Evolutionary conservation across 23 tunicate species (phyloP).

Genomic region (Halocynthia roretzi): DNA sequence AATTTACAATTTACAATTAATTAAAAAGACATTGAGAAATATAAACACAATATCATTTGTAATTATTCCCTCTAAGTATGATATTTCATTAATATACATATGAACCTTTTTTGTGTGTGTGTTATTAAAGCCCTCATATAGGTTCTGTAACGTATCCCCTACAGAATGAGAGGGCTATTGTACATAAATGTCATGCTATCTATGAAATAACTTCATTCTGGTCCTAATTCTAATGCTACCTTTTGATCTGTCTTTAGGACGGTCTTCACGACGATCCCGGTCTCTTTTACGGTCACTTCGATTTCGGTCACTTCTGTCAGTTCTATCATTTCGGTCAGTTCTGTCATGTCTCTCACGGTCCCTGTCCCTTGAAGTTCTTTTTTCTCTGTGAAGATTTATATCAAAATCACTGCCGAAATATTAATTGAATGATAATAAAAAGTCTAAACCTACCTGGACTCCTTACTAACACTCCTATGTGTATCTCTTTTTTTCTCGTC

Average conservation of each 20-base stretch:
- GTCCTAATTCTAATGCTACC: too few relatives aligned
- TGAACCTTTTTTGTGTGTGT: not conserved
- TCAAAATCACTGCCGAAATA: too few relatives aligned
- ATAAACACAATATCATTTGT: too few relatives aligned
- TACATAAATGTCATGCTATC: too few relatives aligned
- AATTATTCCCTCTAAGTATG: too few relatives aligned
- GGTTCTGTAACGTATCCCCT: too few relatives aligned
- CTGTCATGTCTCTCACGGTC: constrained; percentile 38
- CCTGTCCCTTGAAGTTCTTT: constrained; percentile 12
- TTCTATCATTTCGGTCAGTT: not conserved
- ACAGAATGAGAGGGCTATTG: not conserved
- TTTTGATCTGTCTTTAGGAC: not conserved
- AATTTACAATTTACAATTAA: too few relatives aligned
- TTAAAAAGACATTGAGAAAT: too few relatives aligned
- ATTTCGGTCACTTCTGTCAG: constrained; percentile 11
- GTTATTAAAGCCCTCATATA: not conserved
- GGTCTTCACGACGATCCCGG: constrained; percentile 35
- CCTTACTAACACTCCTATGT: not conserved
- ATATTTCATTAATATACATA: too few relatives aligned
- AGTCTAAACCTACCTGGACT: not conserved
- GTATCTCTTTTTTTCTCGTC: not conserved
- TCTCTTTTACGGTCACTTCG: constrained; percentile 39
- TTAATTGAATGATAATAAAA: too few relatives aligned
- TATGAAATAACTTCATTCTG: too few relatives aligned
- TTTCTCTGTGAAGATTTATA: too few relatives aligned